Evolutionary conservation across 2,888 invertebrate species (phyloP).

Genomic region (Microctonus hyperodae): DNA sequence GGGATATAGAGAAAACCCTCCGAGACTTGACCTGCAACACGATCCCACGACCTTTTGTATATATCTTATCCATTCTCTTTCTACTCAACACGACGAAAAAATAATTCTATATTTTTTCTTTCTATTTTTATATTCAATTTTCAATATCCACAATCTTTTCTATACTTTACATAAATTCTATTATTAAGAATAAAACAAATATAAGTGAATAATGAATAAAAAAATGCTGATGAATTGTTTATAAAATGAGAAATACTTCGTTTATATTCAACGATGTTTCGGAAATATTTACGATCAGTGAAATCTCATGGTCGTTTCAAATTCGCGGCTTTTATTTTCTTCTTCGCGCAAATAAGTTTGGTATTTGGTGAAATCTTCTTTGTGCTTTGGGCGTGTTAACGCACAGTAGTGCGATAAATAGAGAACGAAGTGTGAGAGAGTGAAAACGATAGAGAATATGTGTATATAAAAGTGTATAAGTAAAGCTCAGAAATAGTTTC

Average conservation of each 20-base stretch:
- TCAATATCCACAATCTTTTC: too few relatives aligned
- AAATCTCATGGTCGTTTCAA: constrained; percentile 20
- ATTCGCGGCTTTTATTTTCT: background rate
- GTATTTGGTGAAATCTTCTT: constrained; percentile 23
- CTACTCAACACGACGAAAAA: too few relatives aligned
- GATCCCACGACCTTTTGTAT: constrained; percentile 20
- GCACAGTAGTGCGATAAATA: background rate
- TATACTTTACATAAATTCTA: background rate
- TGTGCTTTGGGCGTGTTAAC: constrained; percentile 7
- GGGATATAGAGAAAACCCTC: constrained; percentile 8
- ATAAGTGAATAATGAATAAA: background rate
- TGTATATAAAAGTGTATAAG: background rate
- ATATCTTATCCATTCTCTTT: background rate
- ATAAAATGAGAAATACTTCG: background rate
- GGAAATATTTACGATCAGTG: constrained; percentile 23
- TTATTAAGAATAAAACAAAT: background rate
- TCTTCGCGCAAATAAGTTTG: constrained; percentile 7
- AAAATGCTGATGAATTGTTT: background rate
- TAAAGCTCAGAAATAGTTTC: constrained; percentile 25
- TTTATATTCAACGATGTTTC: background rate
- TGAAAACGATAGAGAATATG: too few relatives aligned
- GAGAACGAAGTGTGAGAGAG: too few relatives aligned
- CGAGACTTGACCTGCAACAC: constrained; percentile 8
- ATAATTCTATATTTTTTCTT: too few relatives aligned
- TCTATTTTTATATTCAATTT: background rate